Conservation (phyloP, 2,113 vertebrate genomes). For the Elanus axillaris region DNA sequence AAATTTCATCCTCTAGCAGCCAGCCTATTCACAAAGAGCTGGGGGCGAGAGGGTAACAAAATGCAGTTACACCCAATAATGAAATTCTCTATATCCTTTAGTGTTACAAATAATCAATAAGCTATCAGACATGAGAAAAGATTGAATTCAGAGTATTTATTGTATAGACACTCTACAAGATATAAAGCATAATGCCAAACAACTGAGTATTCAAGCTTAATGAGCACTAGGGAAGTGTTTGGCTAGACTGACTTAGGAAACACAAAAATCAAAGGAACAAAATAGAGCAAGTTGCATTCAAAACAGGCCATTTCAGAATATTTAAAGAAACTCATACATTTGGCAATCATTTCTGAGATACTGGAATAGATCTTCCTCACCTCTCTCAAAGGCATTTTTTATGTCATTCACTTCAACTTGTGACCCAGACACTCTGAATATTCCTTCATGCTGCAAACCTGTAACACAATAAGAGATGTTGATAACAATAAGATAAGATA, state of each 20-base stretch:
- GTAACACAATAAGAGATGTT: neutral
- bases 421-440: constrained; percentile 96
- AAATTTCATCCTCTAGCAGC: neutral
- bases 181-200: neutral
- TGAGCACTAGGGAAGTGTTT: neutral
- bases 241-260: neutral
- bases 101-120: constrained; percentile 16
- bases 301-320: neutral
- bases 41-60: neutral
- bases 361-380: constrained; percentile 59
- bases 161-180: neutral
- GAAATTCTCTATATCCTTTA: neutral
- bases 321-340: neutral
- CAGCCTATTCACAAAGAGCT: neutral
- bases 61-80: neutral
- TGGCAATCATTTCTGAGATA: neutral
- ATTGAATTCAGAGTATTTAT: constrained; percentile 3
- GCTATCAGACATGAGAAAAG: neutral
- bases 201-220: neutral
- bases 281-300: neutral
- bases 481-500: neutral
- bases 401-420: constrained; percentile 99
- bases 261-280: neutral
- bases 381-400: constrained; percentile 98
- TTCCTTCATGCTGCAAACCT: constrained; percentile 96